phyloP scores from a whole-genome alignment of 1,140 invertebrate species.

The Bombus breviceps region DNA sequence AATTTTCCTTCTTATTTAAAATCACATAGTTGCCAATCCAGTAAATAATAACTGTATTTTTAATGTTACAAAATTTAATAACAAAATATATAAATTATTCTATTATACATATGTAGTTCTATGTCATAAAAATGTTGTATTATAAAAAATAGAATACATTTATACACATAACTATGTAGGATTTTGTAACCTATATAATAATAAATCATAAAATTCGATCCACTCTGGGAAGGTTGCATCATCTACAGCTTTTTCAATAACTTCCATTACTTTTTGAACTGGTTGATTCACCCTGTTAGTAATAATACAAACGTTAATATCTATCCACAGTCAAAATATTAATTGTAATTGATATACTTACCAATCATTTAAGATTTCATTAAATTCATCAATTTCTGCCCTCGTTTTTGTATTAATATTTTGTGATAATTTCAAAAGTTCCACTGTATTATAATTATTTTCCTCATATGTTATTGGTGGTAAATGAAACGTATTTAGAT shows the following conservation, averaged over 20 bases:
- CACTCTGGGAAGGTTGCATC: conserved; percentile 71
- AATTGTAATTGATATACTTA: conserved; percentile 47
- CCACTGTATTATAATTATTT: conserved; percentile 57
- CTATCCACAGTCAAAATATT: background rate
- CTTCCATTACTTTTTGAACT: conserved; percentile 67
- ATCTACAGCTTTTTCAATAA: conserved; percentile 67
- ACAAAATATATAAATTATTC: background rate
- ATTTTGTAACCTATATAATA: conserved; percentile 73
- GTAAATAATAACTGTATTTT: background rate
- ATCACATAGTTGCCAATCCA: too few relatives aligned
- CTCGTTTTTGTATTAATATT: conserved; percentile 49
- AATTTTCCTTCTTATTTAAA: too few relatives aligned
- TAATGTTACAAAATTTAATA: background rate
- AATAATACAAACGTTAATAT: conserved; percentile 27
- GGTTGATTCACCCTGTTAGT: conserved; percentile 68
- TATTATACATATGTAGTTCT: background rate
- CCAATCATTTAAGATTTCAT: conserved; percentile 70
- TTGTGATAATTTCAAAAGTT: conserved; percentile 65
- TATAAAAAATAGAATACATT: background rate
- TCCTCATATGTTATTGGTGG: conserved; percentile 34
- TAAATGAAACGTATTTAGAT: conserved; percentile 16
- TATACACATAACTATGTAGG: conserved; percentile 22
- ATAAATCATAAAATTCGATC: conserved; percentile 70
- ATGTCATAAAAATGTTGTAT: conserved; percentile 8
- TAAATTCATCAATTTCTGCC: conserved; percentile 64